A percentile compares a stretch with the other conserved stretches of the same genome.
phyloP scores from a whole-genome alignment of 2,113 vertebrate genomes.

The Ailurus styani region DNA sequence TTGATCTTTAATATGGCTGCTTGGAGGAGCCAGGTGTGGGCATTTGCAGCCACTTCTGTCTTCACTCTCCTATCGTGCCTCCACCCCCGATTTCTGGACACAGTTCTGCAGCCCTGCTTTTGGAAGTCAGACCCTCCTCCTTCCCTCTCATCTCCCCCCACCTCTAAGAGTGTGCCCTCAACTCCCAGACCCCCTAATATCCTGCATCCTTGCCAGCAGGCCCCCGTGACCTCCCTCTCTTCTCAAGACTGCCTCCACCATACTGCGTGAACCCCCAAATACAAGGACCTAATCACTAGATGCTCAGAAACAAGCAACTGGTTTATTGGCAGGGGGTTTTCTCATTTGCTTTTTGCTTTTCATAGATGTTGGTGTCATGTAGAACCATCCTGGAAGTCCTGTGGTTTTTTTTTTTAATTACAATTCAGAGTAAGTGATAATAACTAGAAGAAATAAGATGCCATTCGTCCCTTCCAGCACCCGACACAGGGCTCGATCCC shows the following conservation, averaged over 20 bases:
- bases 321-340: neutral
- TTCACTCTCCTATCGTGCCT: neutral
- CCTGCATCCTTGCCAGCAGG: too few species aligned
- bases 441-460: neutral
- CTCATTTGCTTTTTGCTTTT: slow-evolving; percentile 3
- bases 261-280: neutral
- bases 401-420: slow-evolving; percentile 27
- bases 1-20: slow-evolving; percentile 56
- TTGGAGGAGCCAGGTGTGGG: neutral
- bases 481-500: too few species aligned
- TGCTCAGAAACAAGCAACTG: slow-evolving; percentile 24
- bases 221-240: neutral
- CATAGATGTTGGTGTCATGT: slow-evolving; percentile 48
- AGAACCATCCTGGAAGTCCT: slow-evolving; percentile 7
- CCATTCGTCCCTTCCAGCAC: neutral
- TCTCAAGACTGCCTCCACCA: neutral
- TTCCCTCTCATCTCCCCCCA: neutral
- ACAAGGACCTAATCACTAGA: neutral
- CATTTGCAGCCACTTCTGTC: neutral
- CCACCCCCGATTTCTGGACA: neutral
- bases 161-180: neutral
- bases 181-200: neutral
- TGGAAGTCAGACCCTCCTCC: neutral
- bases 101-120: neutral
- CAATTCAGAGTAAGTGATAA: neutral